Evolutionary conservation across 2,888 invertebrate genomes (phyloP), one percentile per base, ranked within the genome.

Genomic region (Hermaeophaga mercurialis): DNA sequence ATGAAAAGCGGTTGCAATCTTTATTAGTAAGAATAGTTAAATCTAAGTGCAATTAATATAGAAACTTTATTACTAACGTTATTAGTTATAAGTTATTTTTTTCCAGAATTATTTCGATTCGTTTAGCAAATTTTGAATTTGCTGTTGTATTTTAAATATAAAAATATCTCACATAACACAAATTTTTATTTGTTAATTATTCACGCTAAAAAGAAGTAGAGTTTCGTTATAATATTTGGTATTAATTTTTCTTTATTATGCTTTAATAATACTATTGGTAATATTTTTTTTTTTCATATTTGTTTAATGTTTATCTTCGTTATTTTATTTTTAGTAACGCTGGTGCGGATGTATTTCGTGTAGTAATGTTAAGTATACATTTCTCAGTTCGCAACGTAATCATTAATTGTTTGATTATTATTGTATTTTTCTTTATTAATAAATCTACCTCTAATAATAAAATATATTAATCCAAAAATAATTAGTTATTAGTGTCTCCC

Each of bases 391-490:
- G 69, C 69, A 71, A 73, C 70, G 70, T 52, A 34, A 66, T 70
- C 68, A 70, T 68, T 68, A 72, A 68, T 73, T 75, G 72, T 75
- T 78, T 73, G 74, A 77, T 76, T 74, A n/a, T n/a, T n/a, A 68
- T 73, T 73, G 73, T 78, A 76, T 69, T 77, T 74, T 76, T 73
- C 73, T 76, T 76, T 74, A 77, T 76, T 78, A 78, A 77, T 79
- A 79, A 79, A 78, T 78, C 79, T 79, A 79, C 79, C 79, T 79
- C 79, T 78, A 77, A 76, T n/a, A n/a, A n/a, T 74, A 66, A 66
- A 48, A 41, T 50, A 50, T 50, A 50, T 50, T 50, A 50, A 50
- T 50, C 49, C 28, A 50, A 39, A 39, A 39, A 39, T 19, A 18
- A 38, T 11, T 11, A 15, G n/a, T n/a, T n/a, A n/a, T n/a, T n/a